Evolutionary conservation across 1,140 invertebrate species (phyloP).

Genomic region (Bombus pascuorum): DNA sequence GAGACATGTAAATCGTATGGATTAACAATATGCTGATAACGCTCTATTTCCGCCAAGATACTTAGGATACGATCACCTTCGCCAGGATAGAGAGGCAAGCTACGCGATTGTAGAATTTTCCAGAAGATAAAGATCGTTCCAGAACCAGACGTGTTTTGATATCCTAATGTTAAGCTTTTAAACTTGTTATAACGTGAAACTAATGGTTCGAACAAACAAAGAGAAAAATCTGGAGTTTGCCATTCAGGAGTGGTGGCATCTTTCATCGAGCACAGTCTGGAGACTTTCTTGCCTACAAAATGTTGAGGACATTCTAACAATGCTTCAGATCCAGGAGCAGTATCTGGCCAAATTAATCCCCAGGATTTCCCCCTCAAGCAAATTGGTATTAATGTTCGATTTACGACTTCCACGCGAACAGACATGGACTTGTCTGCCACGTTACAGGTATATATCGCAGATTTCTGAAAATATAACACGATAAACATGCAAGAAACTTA

Average conservation of each 20-base stretch:
- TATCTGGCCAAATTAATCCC: slow-evolving; percentile 85
- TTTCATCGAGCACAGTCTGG: slow-evolving; percentile 84
- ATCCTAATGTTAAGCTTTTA: slow-evolving; percentile 85
- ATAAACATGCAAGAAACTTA: neutral
- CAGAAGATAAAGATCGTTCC: slow-evolving; percentile 82
- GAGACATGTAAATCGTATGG: slow-evolving; percentile 74
- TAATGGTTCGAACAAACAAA: slow-evolving; percentile 87
- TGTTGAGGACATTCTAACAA: slow-evolving; percentile 84
- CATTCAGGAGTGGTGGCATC: slow-evolving; percentile 86
- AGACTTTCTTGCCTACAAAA: slow-evolving; percentile 81
- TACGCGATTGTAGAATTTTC: slow-evolving; percentile 79
- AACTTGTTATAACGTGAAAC: slow-evolving; percentile 86
- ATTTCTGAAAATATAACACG: slow-evolving; percentile 81
- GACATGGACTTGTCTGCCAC: slow-evolving; percentile 83
- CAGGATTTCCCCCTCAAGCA: slow-evolving; percentile 81
- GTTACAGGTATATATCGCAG: slow-evolving; percentile 85
- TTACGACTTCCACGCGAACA: slow-evolving; percentile 85
- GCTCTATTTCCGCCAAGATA: slow-evolving; percentile 81
- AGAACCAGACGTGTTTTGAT: slow-evolving; percentile 84
- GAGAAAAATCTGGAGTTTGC: slow-evolving; percentile 89
- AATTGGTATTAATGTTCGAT: slow-evolving; percentile 83
- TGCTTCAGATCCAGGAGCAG: slow-evolving; percentile 85
- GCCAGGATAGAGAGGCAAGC: slow-evolving; percentile 82
- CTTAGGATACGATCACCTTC: slow-evolving; percentile 83
- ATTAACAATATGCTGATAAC: slow-evolving; percentile 80